Evolutionary conservation across 53 echinoderm and acorn worm species (phyloP).

Genomic region (Echinarachnius parma): DNA sequence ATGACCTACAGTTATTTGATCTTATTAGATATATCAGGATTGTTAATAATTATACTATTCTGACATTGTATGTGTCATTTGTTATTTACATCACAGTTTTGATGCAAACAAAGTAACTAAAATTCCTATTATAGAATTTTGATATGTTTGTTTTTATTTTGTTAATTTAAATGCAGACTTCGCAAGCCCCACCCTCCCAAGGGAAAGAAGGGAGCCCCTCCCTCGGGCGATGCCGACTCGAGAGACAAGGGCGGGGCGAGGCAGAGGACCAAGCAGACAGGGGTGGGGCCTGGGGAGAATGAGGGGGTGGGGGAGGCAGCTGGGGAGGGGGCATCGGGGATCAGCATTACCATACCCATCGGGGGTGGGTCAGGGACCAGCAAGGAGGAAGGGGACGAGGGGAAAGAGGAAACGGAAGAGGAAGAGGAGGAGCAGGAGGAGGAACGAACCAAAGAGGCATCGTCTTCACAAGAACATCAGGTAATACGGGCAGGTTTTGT

Average conservation of each 20-base stretch:
- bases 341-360: not conserved
- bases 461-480: conserved; percentile 65
- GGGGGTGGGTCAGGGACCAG: not conserved
- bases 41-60: too few relatives aligned
- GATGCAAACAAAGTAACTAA: too few relatives aligned
- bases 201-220: conserved; percentile 28
- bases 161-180: too few relatives aligned
- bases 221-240: not conserved
- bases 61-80: too few relatives aligned
- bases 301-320: not conserved
- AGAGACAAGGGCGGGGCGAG: conserved; percentile 4
- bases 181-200: conserved; percentile 43
- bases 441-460: not conserved
- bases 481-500: conserved; percentile 24
- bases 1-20: too few relatives aligned
- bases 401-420: conserved; percentile 12
- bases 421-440: conserved; percentile 21
- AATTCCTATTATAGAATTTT: too few relatives aligned
- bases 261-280: not conserved
- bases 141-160: too few relatives aligned
- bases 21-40: too few relatives aligned
- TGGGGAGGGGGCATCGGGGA: conserved; percentile 4
- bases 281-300: not conserved
- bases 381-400: not conserved
- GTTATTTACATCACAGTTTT: too few relatives aligned